Evolutionary conservation across 1,140 invertebrate genomes (phyloP), one percentile per base, ranked within the genome.

Genomic region (Drosophila kanapiae): DNA sequence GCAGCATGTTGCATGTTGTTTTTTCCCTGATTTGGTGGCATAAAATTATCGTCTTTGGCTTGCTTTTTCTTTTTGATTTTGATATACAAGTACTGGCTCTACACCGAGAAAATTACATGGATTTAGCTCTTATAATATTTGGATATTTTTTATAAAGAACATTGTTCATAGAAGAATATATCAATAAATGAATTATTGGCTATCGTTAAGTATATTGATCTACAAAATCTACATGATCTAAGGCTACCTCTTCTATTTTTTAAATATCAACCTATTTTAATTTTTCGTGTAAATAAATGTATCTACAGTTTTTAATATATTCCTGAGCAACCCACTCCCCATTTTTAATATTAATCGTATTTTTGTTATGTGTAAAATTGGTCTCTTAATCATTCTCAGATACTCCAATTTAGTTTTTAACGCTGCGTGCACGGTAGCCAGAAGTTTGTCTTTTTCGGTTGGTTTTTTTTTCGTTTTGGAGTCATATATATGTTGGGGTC

Each of bases 11-110:
- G 75, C 74, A 76, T 78, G 75, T 61, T 69, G 75, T 43, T 74
- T 61, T 48, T 53, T 9, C 62, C 67, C 74, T 59, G 69, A 79
- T 81, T 84, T 84, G 67, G 67, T 76, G 75, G 85, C 81, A 90
- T 90, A 72, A 76, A 85, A 79, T 85, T 76, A 86, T 79, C 78
- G 63, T 72, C 79, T 65, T 63, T 42, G n/a, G 48, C 43, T 65
- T 11, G 33, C 33, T 79, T 58, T 59, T 62, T 68, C 45, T 48
- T 42, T 60, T 4, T 31, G 47, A 59, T 77, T 62, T 78, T 78
- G 51, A 70, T 77, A 68, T 49, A 75, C 51, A 58, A 63, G 47
- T 70, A 51, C 53, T 42, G 35, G n/a, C 5, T 45, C 16, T 37
- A 4, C 51, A 54, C 51, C 13, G 51, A 7, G 14, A 37, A 11